Evolutionary conservation across 2,888 invertebrate species (phyloP).

Genomic region (Dicranocentrus wangi): DNA sequence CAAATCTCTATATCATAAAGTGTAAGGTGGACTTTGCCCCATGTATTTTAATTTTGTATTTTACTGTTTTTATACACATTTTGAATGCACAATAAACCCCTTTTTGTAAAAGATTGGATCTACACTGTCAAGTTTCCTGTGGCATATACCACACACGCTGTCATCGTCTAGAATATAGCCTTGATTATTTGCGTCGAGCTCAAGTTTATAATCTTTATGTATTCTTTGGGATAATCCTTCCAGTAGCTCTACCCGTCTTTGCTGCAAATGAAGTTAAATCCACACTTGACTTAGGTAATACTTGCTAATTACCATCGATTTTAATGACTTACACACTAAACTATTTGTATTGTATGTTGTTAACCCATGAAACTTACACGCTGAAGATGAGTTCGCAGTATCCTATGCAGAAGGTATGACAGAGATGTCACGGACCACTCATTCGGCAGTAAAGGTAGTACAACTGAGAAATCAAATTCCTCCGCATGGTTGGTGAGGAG

Average conservation of each 20-base stretch:
- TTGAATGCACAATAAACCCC: conserved; percentile 70
- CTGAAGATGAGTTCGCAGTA: conserved; percentile 75
- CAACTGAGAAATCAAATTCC: conserved; percentile 76
- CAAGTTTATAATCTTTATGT: conserved; percentile 63
- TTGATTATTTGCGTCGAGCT: conserved; percentile 64
- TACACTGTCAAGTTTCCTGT: conserved; percentile 64
- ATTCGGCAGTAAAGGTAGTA: conserved; percentile 75
- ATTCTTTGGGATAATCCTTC: conserved; percentile 63
- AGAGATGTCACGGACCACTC: conserved; percentile 76
- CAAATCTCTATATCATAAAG: not conserved
- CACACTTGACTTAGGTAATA: not conserved
- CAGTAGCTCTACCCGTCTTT: conserved; percentile 60
- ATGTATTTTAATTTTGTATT: not conserved
- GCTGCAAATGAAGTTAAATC: conserved; percentile 49
- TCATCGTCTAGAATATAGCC: conserved; percentile 69
- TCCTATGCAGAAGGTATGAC: conserved; percentile 75
- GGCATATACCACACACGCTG: conserved; percentile 70
- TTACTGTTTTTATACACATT: conserved; percentile 52
- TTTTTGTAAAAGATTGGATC: conserved; percentile 68
- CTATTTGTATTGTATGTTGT: too few relatives aligned
- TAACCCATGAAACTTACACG: too few relatives aligned
- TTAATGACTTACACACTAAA: not conserved
- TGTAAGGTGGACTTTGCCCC: not conserved
- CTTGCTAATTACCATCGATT: not conserved
- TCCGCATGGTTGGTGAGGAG: conserved; percentile 76